These are phyloP conservation scores for Parnassius glacialis DNA, from an alignment of 2,888 invertebrate species.

Conservation along the genomic window DNA sequence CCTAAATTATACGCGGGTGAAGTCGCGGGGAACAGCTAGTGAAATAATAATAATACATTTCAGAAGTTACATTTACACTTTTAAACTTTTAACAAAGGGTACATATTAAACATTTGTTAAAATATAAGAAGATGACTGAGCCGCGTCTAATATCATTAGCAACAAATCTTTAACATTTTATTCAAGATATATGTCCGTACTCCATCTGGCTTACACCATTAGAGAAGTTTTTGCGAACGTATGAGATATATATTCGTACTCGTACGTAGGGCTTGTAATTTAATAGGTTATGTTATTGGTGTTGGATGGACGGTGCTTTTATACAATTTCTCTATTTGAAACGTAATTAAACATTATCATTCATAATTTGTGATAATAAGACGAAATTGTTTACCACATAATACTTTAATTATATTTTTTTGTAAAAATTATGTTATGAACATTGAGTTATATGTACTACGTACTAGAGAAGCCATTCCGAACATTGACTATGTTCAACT, in stretches of 20 bases:
- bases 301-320: no score
- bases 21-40: no score
- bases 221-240: constrained; percentile 25
- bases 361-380: no score
- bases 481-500: no score
- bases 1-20: no score
- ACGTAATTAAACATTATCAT: not conserved
- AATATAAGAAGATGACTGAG: not conserved
- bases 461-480: no score
- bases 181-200: constrained; percentile 19
- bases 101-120: no score
- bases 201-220: constrained; percentile 24
- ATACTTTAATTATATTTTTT: not conserved
- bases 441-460: no score
- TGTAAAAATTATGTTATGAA: no score
- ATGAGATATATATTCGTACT: not conserved
- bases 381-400: not conserved
- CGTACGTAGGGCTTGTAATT: constrained; percentile 5
- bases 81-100: no score
- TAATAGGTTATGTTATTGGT: constrained; percentile 9
- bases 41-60: no score
- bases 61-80: no score
- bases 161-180: constrained; percentile 19
- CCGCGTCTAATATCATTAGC: constrained; percentile 20
- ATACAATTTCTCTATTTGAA: not conserved